Base-by-base conservation (phyloP, 2,797 vertebrate species). In the Arnoldichthys spilopterus region DNA sequence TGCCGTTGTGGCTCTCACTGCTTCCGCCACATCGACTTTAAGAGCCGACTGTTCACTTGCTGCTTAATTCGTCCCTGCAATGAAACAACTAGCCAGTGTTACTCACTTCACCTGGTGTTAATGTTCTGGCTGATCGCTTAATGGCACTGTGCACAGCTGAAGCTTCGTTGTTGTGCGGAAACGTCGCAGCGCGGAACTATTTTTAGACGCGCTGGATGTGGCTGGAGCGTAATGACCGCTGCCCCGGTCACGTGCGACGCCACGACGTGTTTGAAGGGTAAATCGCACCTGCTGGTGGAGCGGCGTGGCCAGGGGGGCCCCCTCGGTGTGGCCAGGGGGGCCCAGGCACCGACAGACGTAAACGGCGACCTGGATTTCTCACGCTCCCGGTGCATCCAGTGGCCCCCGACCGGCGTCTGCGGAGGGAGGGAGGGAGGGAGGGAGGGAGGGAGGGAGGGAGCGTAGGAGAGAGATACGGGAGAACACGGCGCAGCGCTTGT, bases 401-500 rank as follows among this genome's bases (percentile, higher is more conserved):
- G 13, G 71, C 8, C 26, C 68, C 30, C 16, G n/a, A 22, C 30
- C 45, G 12, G 15, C 15, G 26, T 34, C 43, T 30, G 24, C 18
- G 18, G 76, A 37, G 51, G 56, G 32, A 70, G 40, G 56, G 43
- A 72, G 73, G 32, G 62, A 69, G 75, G 49, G 37, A 70, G 30
- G 30, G 51, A 64, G 51, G 58, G 26, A 74, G 73, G 63, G 18
- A 58, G n/a, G n/a, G n/a, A n/a, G n/a, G n/a, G n/a, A n/a, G n/a
- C n/a, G n/a, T n/a, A n/a, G 76, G 70, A 11, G 81, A 47, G 18
- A 74, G 74, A 84, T 37, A 37, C 34, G 8, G 34, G 34, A 37
- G 34, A 54, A 9, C 77, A 80, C 70, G 51, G 28, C 51, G 86
- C 85, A 81, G 89, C 77, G 81, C 84, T 91, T 94, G 92, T 92